Evolutionary conservation across 2,888 invertebrate species (phyloP), one percentile per base, ranked within the genome.

Genomic region (Toxonevra muliebris): DNA sequence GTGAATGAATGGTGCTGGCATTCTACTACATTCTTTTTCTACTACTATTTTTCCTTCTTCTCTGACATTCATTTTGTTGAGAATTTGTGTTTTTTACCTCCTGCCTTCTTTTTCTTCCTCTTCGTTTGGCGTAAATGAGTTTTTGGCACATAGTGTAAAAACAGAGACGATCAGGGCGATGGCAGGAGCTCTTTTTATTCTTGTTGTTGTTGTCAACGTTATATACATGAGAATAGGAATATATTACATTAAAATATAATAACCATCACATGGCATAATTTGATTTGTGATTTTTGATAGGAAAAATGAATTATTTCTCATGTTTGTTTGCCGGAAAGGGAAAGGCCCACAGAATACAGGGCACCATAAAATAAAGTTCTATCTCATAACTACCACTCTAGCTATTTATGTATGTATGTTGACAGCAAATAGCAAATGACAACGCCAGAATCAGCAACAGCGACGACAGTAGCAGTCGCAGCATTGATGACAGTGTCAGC

Each of bases 271-370:
- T 78, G 79, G 77, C 79, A 76, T 78, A 80, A 79, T 82, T 82
- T 82, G 83, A 83, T 83, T 82, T 82, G 83, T 83, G 82, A 82
- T 80, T 77, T 82, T 80, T 76, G 80, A 82, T 82, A 81, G 76
- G 74, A 76, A 76, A 75, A 74, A 80, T 83, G 80, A 82, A 79
- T 81, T 81, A 83, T 82, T 70, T 43, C 55, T 43, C 59, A 17
- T 13, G 60, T 41, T 45, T 15, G 19, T 15, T 50, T 11, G 19
- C 13, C 45, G 41, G 43, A 11, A 19, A 15, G 5, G 30, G 30
- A 2, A 30, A 30, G 7, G 30, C 30, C 30, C 30, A 30, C 30
- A 30, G 3, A 30, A 30, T 7, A 30, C 30, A 30, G 30, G 30
- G 30, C 30, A 30, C 30, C 7, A 30, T n/a, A n/a, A n/a, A n/a